phyloP scores from a whole-genome alignment of 2,113 vertebrate species.

The Gallinago jamesoni region DNA sequence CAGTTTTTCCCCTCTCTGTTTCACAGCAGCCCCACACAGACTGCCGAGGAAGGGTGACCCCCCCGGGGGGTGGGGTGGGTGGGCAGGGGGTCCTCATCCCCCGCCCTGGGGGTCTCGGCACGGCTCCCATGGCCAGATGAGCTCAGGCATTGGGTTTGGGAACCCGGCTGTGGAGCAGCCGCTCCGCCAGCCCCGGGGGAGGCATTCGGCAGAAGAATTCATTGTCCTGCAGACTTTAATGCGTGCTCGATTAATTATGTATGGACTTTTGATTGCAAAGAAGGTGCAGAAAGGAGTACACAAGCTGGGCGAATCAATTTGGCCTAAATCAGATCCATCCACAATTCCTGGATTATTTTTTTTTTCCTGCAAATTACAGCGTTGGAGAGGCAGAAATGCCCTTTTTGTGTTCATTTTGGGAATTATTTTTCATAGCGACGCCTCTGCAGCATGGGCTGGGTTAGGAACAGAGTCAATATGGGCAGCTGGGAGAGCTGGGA shows the following conservation, averaged over 20 bases:
- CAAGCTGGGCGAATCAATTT: not conserved
- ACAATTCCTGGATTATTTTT: not conserved
- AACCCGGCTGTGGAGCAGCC: not conserved
- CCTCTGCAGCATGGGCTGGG: not conserved
- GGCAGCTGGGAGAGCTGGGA: not conserved
- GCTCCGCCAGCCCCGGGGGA: not conserved
- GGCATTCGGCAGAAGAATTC: not conserved
- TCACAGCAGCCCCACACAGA: accelerated
- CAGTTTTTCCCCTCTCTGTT: accelerated
- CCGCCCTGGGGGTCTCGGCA: accelerated
- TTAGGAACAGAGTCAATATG: not conserved
- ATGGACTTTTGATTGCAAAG: conserved; percentile 15
- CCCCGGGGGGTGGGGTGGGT: accelerated
- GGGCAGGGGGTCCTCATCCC: not conserved
- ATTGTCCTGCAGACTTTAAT: not conserved
- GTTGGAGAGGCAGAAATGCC: not conserved
- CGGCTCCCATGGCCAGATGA: accelerated
- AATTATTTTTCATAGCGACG: not conserved
- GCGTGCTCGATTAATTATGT: not conserved
- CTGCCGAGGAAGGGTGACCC: not conserved
- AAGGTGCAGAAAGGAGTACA: not conserved
- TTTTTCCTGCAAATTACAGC: not conserved
- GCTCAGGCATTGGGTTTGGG: not conserved
- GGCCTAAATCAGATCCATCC: not conserved
- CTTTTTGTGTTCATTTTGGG: not conserved